A percentile compares a stretch with the other conserved stretches of the same genome.
phyloP scores from a whole-genome alignment of 2,888 invertebrate genomes.

The Nephrocerus scutellatus region DNA sequence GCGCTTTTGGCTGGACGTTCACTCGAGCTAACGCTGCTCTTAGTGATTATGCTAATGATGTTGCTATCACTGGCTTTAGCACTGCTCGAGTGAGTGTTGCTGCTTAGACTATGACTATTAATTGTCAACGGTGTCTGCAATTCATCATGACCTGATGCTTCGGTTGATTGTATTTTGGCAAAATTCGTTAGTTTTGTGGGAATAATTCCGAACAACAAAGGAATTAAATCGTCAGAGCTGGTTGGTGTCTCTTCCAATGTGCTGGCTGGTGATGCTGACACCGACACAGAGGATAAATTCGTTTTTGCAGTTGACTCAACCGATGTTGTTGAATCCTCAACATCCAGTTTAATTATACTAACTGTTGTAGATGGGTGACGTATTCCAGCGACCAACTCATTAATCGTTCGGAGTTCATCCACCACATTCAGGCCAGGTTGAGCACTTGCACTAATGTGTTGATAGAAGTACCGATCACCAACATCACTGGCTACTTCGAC shows the following conservation, averaged over 20 bases:
- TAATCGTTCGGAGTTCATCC: constrained; percentile 41
- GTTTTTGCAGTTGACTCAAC: constrained; percentile 15
- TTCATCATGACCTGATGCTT: too few species aligned
- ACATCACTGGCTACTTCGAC: too few species aligned
- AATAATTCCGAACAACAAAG: too few species aligned
- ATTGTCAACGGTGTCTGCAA: too few species aligned
- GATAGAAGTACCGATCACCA: too few species aligned
- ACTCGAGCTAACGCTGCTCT: neutral
- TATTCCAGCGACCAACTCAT: constrained; percentile 39
- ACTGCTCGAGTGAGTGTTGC: constrained; percentile 6
- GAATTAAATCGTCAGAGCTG: too few species aligned
- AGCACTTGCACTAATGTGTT: too few species aligned
- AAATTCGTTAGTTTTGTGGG: too few species aligned
- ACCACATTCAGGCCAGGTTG: too few species aligned
- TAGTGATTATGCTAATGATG: constrained; percentile 12
- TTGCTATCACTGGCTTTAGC: constrained; percentile 11
- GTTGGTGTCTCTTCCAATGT: constrained; percentile 10
- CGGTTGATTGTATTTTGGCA: too few species aligned
- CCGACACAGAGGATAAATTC: constrained; percentile 6
- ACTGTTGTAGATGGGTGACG: constrained; percentile 22
- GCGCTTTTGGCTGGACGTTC: neutral
- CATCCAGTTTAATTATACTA: too few species aligned
- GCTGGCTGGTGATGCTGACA: constrained; percentile 16
- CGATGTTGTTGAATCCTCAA: constrained; percentile 22
- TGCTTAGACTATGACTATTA: too few species aligned